A percentile compares a stretch with the other conserved stretches of the same genome.
Evolutionary conservation across 2,888 invertebrate species (phyloP).

Genomic region (Cephus nigrinus): DNA sequence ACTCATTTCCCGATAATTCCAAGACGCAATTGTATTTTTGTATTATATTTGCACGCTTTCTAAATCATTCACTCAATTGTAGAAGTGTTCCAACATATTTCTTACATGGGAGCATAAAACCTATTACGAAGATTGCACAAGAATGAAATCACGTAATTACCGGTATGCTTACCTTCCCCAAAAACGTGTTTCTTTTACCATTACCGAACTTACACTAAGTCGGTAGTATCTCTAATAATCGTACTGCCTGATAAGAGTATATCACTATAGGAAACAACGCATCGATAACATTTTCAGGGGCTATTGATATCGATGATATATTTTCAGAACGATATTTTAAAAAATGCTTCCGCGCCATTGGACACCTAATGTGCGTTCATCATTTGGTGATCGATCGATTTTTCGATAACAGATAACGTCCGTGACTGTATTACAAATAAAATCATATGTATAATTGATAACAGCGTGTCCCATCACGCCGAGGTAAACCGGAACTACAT

Average conservation of each 20-base stretch:
- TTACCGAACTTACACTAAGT: background rate
- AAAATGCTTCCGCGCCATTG: background rate
- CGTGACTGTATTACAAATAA: background rate
- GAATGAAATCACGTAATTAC: background rate
- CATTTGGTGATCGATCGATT: background rate
- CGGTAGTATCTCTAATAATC: slow-evolving; percentile 12
- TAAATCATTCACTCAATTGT: background rate
- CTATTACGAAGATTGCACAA: background rate
- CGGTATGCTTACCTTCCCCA: slow-evolving; percentile 6
- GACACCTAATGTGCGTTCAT: background rate
- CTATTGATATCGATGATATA: slow-evolving; percentile 20
- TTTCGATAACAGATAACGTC: background rate
- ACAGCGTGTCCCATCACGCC: background rate
- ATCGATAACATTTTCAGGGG: slow-evolving; percentile 15
- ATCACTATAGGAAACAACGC: slow-evolving; percentile 9
- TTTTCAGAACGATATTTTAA: background rate
- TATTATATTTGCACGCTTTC: background rate
- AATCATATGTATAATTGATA: background rate
- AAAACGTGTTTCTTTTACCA: slow-evolving; percentile 8
- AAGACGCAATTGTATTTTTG: background rate
- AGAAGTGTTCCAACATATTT: background rate
- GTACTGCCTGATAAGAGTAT: slow-evolving; percentile 11
- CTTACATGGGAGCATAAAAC: background rate
- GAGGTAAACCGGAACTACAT: background rate
- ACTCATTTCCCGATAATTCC: background rate